phyloP scores from a whole-genome alignment of 2,797 vertebrate genomes.

The Notolabrus celidotus region DNA sequence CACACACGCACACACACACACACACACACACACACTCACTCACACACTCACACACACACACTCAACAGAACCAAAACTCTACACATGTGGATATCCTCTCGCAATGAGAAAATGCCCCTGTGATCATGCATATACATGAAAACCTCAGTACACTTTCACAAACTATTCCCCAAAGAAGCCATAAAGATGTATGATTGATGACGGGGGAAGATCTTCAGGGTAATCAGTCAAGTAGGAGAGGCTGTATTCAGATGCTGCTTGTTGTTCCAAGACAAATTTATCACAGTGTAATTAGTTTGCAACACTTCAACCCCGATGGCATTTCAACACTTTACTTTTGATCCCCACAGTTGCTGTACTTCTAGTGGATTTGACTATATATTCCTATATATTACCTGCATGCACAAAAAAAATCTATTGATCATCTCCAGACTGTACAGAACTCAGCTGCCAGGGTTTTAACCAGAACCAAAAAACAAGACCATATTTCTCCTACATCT shows the following conservation, averaged over 20 bases:
- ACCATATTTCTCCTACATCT: no score
- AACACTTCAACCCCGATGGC: slow-evolving; percentile 57
- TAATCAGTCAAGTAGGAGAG: slow-evolving; percentile 76
- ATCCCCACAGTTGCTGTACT: slow-evolving; percentile 34
- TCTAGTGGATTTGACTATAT: no score
- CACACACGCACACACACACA: slow-evolving; percentile 30
- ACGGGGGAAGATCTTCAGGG: slow-evolving; percentile 40
- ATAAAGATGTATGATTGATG: slow-evolving; percentile 77
- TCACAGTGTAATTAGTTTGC: slow-evolving; percentile 74
- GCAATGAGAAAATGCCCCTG: not conserved
- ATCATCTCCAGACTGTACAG: no score
- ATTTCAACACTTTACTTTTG: slow-evolving; percentile 60
- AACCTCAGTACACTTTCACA: slow-evolving; percentile 19
- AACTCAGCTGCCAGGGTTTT: no score
- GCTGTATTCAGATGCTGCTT: slow-evolving; percentile 72
- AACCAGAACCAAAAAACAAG: no score
- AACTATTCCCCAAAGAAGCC: slow-evolving; percentile 59
- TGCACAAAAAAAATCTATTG: no score
- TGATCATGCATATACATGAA: slow-evolving; percentile 19
- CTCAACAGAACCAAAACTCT: not conserved
- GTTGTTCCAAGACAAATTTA: slow-evolving; percentile 78
- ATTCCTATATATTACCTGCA: no score
- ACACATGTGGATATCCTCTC: not conserved
- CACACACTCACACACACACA: slow-evolving; percentile 31
- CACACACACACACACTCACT: slow-evolving; percentile 17